A percentile compares a stretch with the other conserved stretches of the same genome.
These are phyloP conservation scores for Oligia fasciuncula DNA, from an alignment of 2,888 invertebrate genomes.

Conservation along the genomic window DNA sequence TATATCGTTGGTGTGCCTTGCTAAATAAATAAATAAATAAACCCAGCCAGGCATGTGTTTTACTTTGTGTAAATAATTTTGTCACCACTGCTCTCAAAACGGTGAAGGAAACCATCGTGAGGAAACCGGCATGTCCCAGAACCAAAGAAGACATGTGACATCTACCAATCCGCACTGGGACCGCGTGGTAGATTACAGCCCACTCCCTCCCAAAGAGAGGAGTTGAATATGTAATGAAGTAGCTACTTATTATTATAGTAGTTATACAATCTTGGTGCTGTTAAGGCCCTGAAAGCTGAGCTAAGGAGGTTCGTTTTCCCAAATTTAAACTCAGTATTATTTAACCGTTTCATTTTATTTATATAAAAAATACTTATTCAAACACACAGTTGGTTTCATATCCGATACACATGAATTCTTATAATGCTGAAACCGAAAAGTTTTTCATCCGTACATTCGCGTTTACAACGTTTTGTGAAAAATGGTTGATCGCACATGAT, in stretches of 20 bases:
- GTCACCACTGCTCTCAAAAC: too few relatives aligned
- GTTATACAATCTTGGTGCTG: background rate
- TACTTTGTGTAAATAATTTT: too few relatives aligned
- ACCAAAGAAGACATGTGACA: too few relatives aligned
- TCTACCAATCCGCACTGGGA: too few relatives aligned
- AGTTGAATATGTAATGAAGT: background rate
- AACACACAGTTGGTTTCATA: background rate
- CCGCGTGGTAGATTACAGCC: too few relatives aligned
- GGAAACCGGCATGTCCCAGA: too few relatives aligned
- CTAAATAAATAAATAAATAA: too few relatives aligned
- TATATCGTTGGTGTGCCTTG: too few relatives aligned
- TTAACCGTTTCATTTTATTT: background rate
- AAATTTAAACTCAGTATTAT: background rate
- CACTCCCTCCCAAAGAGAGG: too few relatives aligned
- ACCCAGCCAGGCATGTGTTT: too few relatives aligned
- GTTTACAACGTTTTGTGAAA: conserved; percentile 14
- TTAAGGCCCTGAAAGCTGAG: background rate
- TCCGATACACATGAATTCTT: conserved; percentile 20
- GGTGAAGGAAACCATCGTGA: too few relatives aligned
- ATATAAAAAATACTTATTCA: background rate
- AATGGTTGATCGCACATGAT: conserved; percentile 41
- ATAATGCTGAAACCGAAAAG: conserved; percentile 3
- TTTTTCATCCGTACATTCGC: conserved; percentile 34
- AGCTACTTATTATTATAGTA: background rate
- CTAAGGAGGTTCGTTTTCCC: too few relatives aligned